These are phyloP conservation scores for Diarsia brunnea DNA, from an alignment of 2,888 invertebrate genomes.

Conservation along the genomic window DNA sequence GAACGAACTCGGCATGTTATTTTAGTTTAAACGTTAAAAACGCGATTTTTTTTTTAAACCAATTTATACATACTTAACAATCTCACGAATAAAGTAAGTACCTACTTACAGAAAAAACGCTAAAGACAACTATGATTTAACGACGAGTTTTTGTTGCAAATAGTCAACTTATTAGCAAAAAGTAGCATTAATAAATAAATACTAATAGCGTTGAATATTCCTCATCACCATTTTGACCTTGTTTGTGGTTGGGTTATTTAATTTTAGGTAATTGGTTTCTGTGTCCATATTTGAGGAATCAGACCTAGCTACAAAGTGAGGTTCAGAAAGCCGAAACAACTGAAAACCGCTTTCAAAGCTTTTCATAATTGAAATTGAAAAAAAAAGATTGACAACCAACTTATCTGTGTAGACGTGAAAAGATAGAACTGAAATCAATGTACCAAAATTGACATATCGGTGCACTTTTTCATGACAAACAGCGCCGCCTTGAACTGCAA, in stretches of 20 bases:
- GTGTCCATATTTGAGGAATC: not conserved
- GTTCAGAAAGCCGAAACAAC: not conserved
- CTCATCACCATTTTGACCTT: slow-evolving; percentile 24
- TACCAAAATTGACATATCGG: not conserved
- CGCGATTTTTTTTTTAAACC: not conserved
- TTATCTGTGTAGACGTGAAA: not conserved
- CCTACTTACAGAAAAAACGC: slow-evolving; percentile 15
- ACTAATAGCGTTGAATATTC: slow-evolving; percentile 20
- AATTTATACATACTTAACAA: slow-evolving; percentile 8
- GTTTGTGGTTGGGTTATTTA: slow-evolving; percentile 6
- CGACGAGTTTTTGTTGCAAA: slow-evolving; percentile 10
- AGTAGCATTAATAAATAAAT: slow-evolving; percentile 9
- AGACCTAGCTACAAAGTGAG: not conserved
- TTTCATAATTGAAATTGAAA: not conserved
- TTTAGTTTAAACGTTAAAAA: slow-evolving; percentile 4
- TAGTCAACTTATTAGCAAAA: slow-evolving; percentile 26
- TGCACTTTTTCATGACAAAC: not conserved
- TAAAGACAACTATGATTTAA: slow-evolving; percentile 24
- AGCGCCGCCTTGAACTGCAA: not conserved
- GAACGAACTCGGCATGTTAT: slow-evolving; percentile 47
- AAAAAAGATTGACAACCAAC: not conserved
- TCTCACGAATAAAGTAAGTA: slow-evolving; percentile 7
- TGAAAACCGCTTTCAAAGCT: not conserved
- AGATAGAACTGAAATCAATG: not conserved
- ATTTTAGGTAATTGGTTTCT: not conserved